Percentiles rank a stretch among this genome's conserved stretches.
Conservation (phyloP, 1,140 invertebrate species). For the Ceratina australensis region DNA sequence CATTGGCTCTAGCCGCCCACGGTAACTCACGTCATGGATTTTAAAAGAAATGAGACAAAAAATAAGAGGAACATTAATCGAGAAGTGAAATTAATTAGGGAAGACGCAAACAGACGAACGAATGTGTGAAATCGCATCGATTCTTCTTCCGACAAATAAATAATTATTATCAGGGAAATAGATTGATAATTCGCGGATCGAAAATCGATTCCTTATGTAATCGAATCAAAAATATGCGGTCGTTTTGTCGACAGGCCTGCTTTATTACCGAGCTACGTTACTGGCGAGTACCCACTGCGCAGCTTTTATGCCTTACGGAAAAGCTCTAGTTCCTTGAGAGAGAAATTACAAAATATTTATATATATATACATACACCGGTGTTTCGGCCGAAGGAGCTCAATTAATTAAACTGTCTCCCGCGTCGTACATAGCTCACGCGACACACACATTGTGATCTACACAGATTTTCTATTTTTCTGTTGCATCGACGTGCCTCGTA, state of each 20-base stretch:
- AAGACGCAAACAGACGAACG: slow-evolving; percentile 41
- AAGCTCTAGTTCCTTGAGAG: slow-evolving; percentile 1
- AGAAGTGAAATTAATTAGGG: background rate
- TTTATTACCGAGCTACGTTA: no score
- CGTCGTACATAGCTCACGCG: background rate
- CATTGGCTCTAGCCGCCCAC: slow-evolving; percentile 79
- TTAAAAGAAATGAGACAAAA: slow-evolving; percentile 61
- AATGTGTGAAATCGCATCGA: slow-evolving; percentile 33
- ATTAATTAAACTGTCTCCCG: no score
- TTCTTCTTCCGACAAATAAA: slow-evolving; percentile 14
- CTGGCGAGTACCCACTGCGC: slow-evolving; percentile 1
- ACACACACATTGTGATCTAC: slow-evolving; percentile 22
- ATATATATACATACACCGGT: no score
- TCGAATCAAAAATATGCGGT: no score
- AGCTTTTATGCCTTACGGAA: slow-evolving; percentile 25
- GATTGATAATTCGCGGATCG: background rate
- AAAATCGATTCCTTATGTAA: no score
- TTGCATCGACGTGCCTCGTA: slow-evolving; percentile 51
- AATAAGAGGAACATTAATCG: background rate
- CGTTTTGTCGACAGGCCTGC: no score
- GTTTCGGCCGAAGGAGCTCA: no score
- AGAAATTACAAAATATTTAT: background rate
- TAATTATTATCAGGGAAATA: background rate
- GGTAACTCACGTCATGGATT: slow-evolving; percentile 80
- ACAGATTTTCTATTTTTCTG: slow-evolving; percentile 27